Evolutionary conservation across 2,888 invertebrate species (phyloP).

Genomic region (Brachyptera risi): DNA sequence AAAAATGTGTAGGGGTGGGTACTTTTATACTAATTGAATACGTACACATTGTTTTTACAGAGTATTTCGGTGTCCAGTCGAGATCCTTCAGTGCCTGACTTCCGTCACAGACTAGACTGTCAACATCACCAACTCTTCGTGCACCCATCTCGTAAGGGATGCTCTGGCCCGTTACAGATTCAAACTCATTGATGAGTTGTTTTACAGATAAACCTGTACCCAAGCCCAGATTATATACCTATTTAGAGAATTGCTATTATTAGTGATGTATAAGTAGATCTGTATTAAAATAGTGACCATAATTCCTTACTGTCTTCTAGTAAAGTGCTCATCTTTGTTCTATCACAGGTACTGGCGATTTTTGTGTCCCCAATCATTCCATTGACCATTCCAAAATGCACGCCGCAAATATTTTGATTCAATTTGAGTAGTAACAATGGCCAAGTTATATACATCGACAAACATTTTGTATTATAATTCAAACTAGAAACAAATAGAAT

Average conservation of each 20-base stretch:
- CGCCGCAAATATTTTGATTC: too few relatives aligned
- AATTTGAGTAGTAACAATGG: too few relatives aligned
- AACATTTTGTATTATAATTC: too few relatives aligned
- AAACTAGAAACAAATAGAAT: too few relatives aligned
- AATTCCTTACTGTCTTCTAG: too few relatives aligned
- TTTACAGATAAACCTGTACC: conserved; percentile 28
- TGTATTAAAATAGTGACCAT: too few relatives aligned
- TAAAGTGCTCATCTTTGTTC: too few relatives aligned
- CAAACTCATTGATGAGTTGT: conserved; percentile 47
- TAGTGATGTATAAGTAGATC: too few relatives aligned
- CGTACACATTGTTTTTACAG: conserved; percentile 39
- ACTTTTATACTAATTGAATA: not conserved
- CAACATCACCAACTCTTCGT: conserved; percentile 52
- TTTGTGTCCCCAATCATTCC: too few relatives aligned
- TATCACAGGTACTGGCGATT: too few relatives aligned
- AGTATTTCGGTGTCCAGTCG: conserved; percentile 39
- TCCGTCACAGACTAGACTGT: conserved; percentile 40
- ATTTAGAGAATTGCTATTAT: conserved; percentile 22
- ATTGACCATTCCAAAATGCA: too few relatives aligned
- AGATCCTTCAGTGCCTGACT: conserved; percentile 37
- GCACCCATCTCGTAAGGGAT: conserved; percentile 45
- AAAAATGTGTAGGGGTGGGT: not conserved
- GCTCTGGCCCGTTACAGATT: conserved; percentile 50
- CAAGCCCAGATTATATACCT: conserved; percentile 50
- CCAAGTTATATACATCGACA: too few relatives aligned